Conservation (phyloP, 1,140 invertebrate genomes). For the Camponotus floridanus region DNA sequence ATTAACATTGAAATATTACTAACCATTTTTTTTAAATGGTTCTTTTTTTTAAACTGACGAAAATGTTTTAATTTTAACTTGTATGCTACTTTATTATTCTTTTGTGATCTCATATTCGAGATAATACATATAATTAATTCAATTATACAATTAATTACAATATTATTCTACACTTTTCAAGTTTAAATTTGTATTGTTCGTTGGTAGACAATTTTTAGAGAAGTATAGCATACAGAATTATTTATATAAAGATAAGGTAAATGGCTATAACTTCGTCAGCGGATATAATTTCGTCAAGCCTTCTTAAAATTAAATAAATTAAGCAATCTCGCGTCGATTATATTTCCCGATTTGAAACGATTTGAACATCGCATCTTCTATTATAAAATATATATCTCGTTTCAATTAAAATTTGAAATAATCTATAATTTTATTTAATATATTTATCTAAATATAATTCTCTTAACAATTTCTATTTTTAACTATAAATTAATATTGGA, state of each 20-base stretch:
- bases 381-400: no score
- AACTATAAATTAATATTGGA: slow-evolving; percentile 6
- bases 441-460: neutral
- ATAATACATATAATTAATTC: slow-evolving; percentile 17
- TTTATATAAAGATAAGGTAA: no score
- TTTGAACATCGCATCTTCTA: no score
- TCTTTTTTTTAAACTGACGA: neutral
- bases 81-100: neutral
- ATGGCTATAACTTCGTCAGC: no score
- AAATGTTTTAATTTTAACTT: neutral
- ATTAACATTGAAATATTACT: neutral
- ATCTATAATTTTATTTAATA: slow-evolving; percentile 25
- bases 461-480: neutral
- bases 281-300: no score
- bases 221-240: no score
- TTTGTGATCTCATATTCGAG: neutral
- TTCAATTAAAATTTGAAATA: neutral
- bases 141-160: neutral
- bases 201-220: neutral
- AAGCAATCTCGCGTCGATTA: no score
- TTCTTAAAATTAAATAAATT: no score
- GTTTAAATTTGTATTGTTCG: slow-evolving; percentile 8
- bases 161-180: slow-evolving; percentile 32
- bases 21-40: neutral
- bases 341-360: no score